Base-by-base conservation (phyloP, 1,140 invertebrate species). In the Brachystomella parvula region DNA sequence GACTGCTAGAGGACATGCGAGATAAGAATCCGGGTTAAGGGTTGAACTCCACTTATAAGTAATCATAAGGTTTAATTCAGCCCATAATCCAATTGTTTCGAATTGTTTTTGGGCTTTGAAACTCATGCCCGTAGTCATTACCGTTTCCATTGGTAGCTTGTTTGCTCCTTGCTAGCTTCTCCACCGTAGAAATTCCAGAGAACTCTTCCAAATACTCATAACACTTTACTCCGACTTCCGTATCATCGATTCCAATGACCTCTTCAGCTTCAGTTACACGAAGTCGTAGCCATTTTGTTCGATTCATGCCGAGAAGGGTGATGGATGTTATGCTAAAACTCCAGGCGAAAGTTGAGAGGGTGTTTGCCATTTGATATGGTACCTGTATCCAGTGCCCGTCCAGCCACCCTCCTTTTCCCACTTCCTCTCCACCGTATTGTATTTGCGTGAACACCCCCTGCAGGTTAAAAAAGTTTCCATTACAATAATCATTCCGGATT, bases 341-440 rank as follows among this genome's bases (percentile, higher is more conserved):
- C 24, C 24, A 33, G 6, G 44, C 17, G 28, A 64, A 64, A 9
- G 26, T 35, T 2, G 62, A 39, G 2, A 30, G 3, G 3, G 44
- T 56, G 31, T 64, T 21, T 28, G 62, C 62, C 3, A 64, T 3
- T 32, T 64, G 62, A 57, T 53, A 53, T 6, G 31, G 3, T 2
- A 64, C 31, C 31, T 64, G 62, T 47, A 64, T 49, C 44, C 47
- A 64, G 26, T 64, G 21, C 12, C 62, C 62, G 26, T 64, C 62
- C 3, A 64, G 19, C 62, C 44, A 53, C 6, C 62, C 62, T 28
- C 47, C 44, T 2, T 31, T n/a, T 30, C 47, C 62, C 3, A 30
- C 28, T 3, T 47, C 61, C 3, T 3, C 31, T 21, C 61, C 61
- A 56, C 31, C 61, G 31, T 56, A 56, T 3, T 3, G 6, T n/a